A percentile compares a stretch with the other conserved stretches of the same genome.
phyloP scores from a whole-genome alignment of 2,797 vertebrate species.

The Percopsis omiscomaycus region DNA sequence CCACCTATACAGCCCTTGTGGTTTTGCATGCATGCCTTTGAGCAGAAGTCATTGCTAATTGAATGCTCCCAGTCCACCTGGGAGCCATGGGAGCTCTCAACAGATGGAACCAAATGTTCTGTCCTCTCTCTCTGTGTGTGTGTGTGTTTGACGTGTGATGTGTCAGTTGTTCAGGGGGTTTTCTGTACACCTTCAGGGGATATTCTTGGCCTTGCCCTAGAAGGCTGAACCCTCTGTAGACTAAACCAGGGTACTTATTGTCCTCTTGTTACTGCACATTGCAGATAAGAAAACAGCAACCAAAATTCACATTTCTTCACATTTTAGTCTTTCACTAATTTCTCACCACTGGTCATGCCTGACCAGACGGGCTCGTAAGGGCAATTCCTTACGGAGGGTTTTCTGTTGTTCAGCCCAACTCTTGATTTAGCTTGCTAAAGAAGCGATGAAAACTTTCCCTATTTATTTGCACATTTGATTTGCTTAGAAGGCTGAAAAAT shows the following conservation, averaged over 20 bases:
- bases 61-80: background rate
- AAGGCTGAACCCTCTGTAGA: conserved; percentile 15
- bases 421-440: no score
- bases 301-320: no score
- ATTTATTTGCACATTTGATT: no score
- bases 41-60: conserved; percentile 10
- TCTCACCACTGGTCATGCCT: no score
- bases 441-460: no score
- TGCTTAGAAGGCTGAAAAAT: no score
- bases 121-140: no score
- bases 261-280: background rate
- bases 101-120: conserved; percentile 11
- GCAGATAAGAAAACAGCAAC: background rate
- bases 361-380: no score
- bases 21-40: background rate
- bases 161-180: background rate
- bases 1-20: no score
- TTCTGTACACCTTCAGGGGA: background rate
- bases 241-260: background rate
- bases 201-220: conserved; percentile 23
- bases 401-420: no score
- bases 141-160: conserved; percentile 1
- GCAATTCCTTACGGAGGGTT: no score
- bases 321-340: no score
- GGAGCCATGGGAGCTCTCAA: conserved; percentile 5